A percentile compares a stretch with the other conserved stretches of the same genome.
Conservation (phyloP, 2,797 vertebrate genomes). For the Oreonectes daqikongensis region DNA sequence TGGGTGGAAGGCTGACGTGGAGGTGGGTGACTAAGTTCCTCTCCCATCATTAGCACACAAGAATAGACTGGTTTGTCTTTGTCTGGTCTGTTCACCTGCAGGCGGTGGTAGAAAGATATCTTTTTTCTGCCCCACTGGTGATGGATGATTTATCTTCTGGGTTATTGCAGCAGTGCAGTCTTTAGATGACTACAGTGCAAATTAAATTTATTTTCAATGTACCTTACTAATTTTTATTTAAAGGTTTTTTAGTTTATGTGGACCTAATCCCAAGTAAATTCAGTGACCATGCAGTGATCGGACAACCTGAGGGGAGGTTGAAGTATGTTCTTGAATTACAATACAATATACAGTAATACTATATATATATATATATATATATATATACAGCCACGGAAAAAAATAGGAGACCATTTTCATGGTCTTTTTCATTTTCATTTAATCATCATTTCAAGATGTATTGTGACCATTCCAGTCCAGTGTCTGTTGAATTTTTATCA, state of each 20-base stretch:
- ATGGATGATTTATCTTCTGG: conserved; percentile 31
- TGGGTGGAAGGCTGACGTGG: conserved; percentile 14
- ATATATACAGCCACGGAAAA: too few species aligned
- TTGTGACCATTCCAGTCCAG: too few species aligned
- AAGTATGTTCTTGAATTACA: neutral
- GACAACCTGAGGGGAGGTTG: neutral
- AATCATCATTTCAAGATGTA: too few species aligned
- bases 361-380: too few species aligned
- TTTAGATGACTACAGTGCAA: conserved; percentile 7
- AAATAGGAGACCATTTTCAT: too few species aligned
- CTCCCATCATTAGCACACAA: conserved; percentile 48
- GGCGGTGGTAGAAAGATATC: conserved; percentile 16
- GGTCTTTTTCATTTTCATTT: too few species aligned
- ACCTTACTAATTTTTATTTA: neutral
- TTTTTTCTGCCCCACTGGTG: conserved; percentile 6
- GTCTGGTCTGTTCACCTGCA: conserved; percentile 36
- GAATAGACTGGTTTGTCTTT: conserved; percentile 44
- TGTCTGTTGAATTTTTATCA: too few species aligned
- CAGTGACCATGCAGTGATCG: neutral
- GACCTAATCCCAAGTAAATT: neutral
- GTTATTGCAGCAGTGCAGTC: neutral
- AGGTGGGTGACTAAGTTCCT: conserved; percentile 23
- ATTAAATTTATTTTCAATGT: neutral
- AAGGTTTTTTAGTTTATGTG: neutral
- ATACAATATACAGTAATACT: neutral